A percentile compares a stretch with the other conserved stretches of the same genome.
Evolutionary conservation across 1,140 invertebrate species (phyloP).

Genomic region (Chironomus tepperi): DNA sequence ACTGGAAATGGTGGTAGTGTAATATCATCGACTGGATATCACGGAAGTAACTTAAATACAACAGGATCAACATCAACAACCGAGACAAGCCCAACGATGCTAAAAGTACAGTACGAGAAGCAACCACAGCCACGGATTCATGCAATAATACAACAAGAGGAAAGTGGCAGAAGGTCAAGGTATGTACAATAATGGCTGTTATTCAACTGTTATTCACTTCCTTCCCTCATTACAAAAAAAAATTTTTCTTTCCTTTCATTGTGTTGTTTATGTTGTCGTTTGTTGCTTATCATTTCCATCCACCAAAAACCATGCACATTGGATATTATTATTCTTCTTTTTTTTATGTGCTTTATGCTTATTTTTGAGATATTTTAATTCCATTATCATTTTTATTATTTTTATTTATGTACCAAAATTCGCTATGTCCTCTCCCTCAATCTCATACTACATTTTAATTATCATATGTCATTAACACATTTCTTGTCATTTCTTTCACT

Average conservation of each 20-base stretch:
- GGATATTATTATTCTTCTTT: not conserved
- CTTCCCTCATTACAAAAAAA: not conserved
- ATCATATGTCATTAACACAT: constrained; percentile 15
- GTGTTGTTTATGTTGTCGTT: constrained; percentile 20
- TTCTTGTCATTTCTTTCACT: constrained; percentile 14
- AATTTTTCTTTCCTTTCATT: not conserved
- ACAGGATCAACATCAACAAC: not conserved
- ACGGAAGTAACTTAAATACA: not conserved
- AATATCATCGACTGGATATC: not conserved
- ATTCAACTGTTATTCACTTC: not conserved
- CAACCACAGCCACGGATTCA: not conserved
- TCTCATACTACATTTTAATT: not conserved
- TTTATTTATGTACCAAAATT: not conserved
- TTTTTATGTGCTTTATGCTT: not conserved
- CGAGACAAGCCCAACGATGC: not conserved
- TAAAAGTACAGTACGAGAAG: not conserved
- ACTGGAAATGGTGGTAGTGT: not conserved
- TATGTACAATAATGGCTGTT: not conserved
- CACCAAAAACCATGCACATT: not conserved
- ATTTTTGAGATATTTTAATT: not conserved
- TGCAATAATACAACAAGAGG: not conserved
- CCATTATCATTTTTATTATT: not conserved
- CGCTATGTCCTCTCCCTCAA: not conserved
- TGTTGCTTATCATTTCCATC: not conserved
- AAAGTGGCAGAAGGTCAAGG: not conserved